phyloP scores from a whole-genome alignment of 2,888 invertebrate genomes.

The Toxonevra muliebris region DNA sequence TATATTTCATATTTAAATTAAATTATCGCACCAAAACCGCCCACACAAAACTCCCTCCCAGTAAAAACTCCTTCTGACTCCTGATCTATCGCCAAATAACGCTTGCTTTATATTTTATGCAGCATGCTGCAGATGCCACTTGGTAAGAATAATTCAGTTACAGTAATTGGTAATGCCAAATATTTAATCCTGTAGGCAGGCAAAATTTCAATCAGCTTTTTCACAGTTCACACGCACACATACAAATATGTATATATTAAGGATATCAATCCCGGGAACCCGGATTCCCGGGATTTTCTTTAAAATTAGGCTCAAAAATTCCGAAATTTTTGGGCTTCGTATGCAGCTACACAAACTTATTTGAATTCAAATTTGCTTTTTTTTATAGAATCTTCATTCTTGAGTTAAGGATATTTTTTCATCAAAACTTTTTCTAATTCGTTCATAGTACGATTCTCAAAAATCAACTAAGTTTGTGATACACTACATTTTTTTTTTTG shows the following conservation, averaged over 20 bases:
- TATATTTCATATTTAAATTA: slow-evolving; percentile 27
- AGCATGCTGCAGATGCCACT: background rate
- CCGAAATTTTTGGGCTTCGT: no score
- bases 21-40: slow-evolving; percentile 22
- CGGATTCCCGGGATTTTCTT: no score
- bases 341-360: no score
- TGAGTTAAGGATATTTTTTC: no score
- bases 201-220: slow-evolving; percentile 27
- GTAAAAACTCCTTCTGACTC: background rate
- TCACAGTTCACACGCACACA: slow-evolving; percentile 30
- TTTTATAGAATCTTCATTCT: no score
- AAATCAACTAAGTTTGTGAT: no score
- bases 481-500: no score
- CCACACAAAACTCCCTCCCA: background rate
- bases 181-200: slow-evolving; percentile 26
- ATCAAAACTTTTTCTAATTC: no score
- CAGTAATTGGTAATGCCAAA: slow-evolving; percentile 31
- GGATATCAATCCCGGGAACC: no score
- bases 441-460: no score
- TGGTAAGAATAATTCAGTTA: background rate
- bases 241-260: background rate
- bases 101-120: slow-evolving; percentile 2
- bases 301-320: no score
- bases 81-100: background rate
- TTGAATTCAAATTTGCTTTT: no score